Base-by-base conservation (phyloP, 2,113 vertebrate species). In the Tetraodon nigroviridis region DNA sequence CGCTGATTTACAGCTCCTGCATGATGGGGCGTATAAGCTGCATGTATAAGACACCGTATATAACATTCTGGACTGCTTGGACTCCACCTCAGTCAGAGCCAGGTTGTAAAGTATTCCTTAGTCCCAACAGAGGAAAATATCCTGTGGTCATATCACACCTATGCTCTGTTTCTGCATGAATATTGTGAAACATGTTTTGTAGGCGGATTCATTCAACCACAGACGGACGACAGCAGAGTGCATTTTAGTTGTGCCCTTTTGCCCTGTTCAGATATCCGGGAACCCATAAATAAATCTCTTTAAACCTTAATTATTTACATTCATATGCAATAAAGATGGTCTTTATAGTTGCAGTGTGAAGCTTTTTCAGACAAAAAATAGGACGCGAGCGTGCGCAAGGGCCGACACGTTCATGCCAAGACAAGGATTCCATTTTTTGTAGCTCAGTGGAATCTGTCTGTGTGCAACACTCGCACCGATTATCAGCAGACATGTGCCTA, bases 1-100 rank as follows among this genome's bases (percentile, higher is more conserved):
- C 58, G 19, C 54, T 67, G 62, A 77, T 76, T 73, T 76, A 80
- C 41, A 70, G 67, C 49, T 62, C 52, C 41, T 57, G 67, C 61
- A 56, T 57, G 58, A 75, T 60, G 46, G 61, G 51, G 2, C 56
- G 54, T 19, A 55, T 22, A 40, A 6, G n/a, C 44, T 14, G 41
- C 19, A 53, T 5, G 29, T 52, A 61, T 54, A 62, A 52, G 37
- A 20, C 29, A 52, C 51, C 42, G 14, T 17, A 5, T 52, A 63
- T 62, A 45, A 21, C 13, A 51, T 51, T 41, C 52, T 51, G 10
- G 49, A 47, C 32, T 37, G 32, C 32, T 37, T 37, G 10, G 32
- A 37, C 32, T 12, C 32, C 32, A 37, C 32, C 32, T 11, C 32
- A 46, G 44, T 46, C 44, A 46, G 15, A 16, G 4, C 44, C 15